Percentiles rank a stretch among this genome's conserved stretches.
Conservation (phyloP, 2,113 vertebrate genomes). For the Anguilla japonica region DNA sequence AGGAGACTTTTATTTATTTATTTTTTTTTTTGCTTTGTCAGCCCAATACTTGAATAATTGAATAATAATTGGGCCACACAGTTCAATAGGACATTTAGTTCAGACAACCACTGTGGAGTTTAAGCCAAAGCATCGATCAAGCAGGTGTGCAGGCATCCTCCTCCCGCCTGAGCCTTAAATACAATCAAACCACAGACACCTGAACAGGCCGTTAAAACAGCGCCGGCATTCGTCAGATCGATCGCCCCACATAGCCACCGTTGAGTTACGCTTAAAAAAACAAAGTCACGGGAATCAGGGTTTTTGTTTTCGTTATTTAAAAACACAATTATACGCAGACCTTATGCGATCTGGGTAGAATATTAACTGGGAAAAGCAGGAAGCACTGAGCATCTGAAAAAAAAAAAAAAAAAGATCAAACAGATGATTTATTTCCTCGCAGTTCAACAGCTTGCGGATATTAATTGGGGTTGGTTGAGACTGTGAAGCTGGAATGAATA, state of each 20-base stretch:
- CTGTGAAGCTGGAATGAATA: not conserved
- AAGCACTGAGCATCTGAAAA: not conserved
- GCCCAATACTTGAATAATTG: no score
- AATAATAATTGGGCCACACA: not conserved
- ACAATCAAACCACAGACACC: not conserved
- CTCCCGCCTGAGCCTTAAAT: not conserved
- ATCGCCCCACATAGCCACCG: not conserved
- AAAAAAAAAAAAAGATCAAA: conserved; percentile 4
- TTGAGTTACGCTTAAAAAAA: not conserved
- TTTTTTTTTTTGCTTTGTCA: no score
- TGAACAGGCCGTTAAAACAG: not conserved
- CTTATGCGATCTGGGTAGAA: conserved; percentile 5
- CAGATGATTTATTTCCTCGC: conserved; percentile 4
- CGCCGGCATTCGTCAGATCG: not conserved
- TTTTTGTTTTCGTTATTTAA: not conserved
- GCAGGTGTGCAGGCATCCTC: not conserved
- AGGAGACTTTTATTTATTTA: not conserved
- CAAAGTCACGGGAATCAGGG: not conserved
- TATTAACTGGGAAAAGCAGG: not conserved
- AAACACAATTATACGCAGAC: not conserved
- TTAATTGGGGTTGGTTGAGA: conserved; percentile 23
- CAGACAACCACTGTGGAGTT: not conserved
- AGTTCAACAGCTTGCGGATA: conserved; percentile 21
- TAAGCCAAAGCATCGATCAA: not conserved
- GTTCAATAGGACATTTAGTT: not conserved